phyloP scores from a whole-genome alignment of 2,888 invertebrate genomes.

The Sphinx pinastri region DNA sequence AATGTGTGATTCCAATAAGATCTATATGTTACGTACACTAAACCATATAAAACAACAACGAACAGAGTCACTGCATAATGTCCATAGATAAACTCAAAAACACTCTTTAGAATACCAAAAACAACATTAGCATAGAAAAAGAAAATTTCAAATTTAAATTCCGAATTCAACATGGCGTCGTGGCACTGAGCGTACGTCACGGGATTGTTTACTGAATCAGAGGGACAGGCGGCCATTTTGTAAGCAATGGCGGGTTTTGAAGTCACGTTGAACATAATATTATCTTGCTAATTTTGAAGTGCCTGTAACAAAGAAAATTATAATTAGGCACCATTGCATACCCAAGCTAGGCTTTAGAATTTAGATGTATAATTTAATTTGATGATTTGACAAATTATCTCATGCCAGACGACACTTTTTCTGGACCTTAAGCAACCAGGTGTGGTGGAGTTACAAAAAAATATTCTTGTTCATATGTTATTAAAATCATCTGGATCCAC shows the following conservation, averaged over 20 bases:
- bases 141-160: slow-evolving; percentile 39
- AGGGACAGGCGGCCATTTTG: slow-evolving; percentile 15
- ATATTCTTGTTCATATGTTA: no score
- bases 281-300: not conserved
- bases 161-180: slow-evolving; percentile 35
- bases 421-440: no score
- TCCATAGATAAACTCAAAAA: slow-evolving; percentile 41
- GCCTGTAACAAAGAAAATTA: not conserved
- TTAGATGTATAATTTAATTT: no score
- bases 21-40: slow-evolving; percentile 54
- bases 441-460: no score
- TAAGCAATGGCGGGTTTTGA: not conserved
- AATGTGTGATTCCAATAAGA: slow-evolving; percentile 58
- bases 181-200: slow-evolving; percentile 31
- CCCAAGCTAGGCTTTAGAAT: no score
- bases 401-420: no score
- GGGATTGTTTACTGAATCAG: slow-evolving; percentile 1
- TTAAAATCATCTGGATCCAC: no score
- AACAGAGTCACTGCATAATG: slow-evolving; percentile 42
- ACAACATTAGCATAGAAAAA: slow-evolving; percentile 38
- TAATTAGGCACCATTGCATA: no score
- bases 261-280: not conserved
- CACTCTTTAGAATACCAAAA: slow-evolving; percentile 34
- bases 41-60: slow-evolving; percentile 45
- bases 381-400: no score